phyloP scores from a whole-genome alignment of 2,113 vertebrate species.

The Notothenia coriiceps region DNA sequence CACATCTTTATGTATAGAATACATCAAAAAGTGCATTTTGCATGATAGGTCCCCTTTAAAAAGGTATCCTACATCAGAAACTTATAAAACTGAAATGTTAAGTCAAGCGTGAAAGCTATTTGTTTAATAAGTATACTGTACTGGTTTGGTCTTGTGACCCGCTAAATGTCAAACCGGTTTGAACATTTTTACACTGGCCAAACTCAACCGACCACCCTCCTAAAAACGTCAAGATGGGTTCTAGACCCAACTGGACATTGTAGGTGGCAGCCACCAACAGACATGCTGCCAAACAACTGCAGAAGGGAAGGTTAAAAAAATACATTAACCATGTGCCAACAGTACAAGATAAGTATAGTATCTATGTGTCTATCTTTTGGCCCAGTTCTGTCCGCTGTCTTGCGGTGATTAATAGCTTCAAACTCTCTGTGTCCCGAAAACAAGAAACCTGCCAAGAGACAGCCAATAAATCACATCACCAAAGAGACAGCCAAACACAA shows the following conservation, averaged over 20 bases:
- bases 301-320: neutral
- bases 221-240: neutral
- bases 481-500: conserved; percentile 31
- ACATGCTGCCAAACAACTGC: neutral
- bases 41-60: too few relatives aligned
- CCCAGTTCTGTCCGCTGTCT: conserved; percentile 32
- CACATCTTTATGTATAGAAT: too few relatives aligned
- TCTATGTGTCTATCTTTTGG: conserved; percentile 40
- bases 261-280: neutral
- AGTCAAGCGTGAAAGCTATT: too few relatives aligned
- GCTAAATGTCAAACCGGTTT: too few relatives aligned
- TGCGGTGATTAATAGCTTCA: conserved; percentile 39
- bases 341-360: conserved; percentile 12
- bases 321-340: conserved; percentile 1
- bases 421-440: conserved; percentile 21
- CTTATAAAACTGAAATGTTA: too few relatives aligned
- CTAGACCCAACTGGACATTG: neutral
- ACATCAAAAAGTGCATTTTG: too few relatives aligned
- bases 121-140: too few relatives aligned
- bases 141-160: too few relatives aligned
- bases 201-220: neutral
- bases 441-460: conserved; percentile 41
- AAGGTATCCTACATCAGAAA: too few relatives aligned
- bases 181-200: too few relatives aligned
- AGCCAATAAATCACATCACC: neutral